Percentiles rank a stretch among this genome's conserved stretches.
Evolutionary conservation across 2,113 vertebrate genomes (phyloP).

Genomic region (Passer domesticus): DNA sequence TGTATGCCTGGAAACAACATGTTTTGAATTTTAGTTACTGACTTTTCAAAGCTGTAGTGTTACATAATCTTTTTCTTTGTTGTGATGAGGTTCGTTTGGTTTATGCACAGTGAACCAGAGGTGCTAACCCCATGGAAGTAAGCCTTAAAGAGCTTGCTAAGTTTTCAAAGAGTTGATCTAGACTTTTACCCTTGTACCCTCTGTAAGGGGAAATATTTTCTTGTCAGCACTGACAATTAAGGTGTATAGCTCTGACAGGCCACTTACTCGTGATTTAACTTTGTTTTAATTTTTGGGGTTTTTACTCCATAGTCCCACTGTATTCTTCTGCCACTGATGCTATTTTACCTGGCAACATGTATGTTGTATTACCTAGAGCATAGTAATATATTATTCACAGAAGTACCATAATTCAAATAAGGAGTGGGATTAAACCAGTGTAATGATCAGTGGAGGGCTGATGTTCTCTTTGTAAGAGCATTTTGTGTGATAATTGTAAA

Average conservation of each 20-base stretch:
- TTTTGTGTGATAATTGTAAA: not conserved
- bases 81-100: not conserved
- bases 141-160: not conserved
- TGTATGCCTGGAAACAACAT: not conserved
- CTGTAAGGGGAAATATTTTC: not conserved
- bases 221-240: not conserved
- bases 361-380: not conserved
- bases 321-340: not conserved
- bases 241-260: not conserved
- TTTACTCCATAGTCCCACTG: not conserved
- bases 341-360: rapidly evolving
- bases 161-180: not conserved
- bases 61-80: not conserved
- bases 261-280: not conserved
- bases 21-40: not conserved
- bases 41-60: not conserved
- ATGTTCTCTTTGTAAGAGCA: not conserved
- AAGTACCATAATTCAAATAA: not conserved
- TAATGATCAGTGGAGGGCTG: not conserved
- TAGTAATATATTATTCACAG: not conserved
- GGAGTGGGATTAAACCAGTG: not conserved
- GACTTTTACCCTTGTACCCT: rapidly evolving
- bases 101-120: not conserved
- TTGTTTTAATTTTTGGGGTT: not conserved
- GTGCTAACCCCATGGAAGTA: not conserved